Percentiles rank a stretch among this genome's conserved stretches.
These are phyloP conservation scores for Theonella swinhoei DNA, from an alignment of 37 sponge, comb jelly and placozoan species.

Conservation along the genomic window DNA sequence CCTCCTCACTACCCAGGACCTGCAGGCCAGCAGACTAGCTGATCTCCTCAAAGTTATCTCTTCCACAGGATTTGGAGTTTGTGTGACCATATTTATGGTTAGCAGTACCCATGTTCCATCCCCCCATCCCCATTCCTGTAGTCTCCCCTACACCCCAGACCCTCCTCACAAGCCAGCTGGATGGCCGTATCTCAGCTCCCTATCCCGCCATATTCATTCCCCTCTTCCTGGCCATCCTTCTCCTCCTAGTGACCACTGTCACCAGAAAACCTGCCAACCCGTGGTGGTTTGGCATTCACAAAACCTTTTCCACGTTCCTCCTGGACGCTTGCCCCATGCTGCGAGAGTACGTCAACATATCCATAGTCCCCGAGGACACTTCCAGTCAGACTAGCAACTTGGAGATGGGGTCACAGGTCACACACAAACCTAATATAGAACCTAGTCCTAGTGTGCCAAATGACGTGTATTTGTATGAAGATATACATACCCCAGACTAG, in stretches of 20 bases:
- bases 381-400: background rate
- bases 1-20: constrained; percentile 6
- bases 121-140: no score
- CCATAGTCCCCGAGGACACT: constrained; percentile 2
- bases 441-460: background rate
- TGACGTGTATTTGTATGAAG: constrained; percentile 11
- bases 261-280: constrained; percentile 62
- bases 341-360: constrained; percentile 71
- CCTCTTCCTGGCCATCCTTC: constrained; percentile 62
- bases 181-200: constrained; percentile 35
- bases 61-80: background rate
- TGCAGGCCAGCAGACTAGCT: constrained; percentile 5
- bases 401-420: background rate
- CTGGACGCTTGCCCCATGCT: constrained; percentile 56
- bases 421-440: background rate
- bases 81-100: constrained; percentile 50
- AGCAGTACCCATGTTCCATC: no score
- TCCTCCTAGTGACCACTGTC: constrained; percentile 46
- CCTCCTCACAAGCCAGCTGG: constrained; percentile 53
- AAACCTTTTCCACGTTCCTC: constrained; percentile 45
- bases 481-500: constrained; percentile 43
- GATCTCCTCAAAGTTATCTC: constrained; percentile 17
- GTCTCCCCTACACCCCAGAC: no score
- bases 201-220: constrained; percentile 73
- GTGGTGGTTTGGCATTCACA: constrained; percentile 76